Conservation (phyloP, 2,797 vertebrate genomes). For the Phoebastria nigripes region DNA sequence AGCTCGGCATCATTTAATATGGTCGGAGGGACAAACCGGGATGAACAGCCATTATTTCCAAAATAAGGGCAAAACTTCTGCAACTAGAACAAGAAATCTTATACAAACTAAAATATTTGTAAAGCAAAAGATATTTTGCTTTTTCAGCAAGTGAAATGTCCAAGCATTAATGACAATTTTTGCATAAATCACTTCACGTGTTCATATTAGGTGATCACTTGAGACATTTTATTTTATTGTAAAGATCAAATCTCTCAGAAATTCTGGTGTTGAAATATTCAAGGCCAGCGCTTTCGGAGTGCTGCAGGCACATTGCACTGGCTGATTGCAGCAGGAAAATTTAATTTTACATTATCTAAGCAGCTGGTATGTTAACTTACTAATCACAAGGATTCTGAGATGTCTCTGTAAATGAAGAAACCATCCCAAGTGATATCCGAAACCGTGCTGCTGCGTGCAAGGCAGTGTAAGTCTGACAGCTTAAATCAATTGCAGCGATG, state of each 20-base stretch:
- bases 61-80: not conserved
- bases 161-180: not conserved
- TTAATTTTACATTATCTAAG: not conserved
- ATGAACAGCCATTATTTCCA: not conserved
- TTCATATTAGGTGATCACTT: not conserved
- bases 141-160: not conserved
- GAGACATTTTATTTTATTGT: not conserved
- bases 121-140: not conserved
- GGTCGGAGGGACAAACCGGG: not conserved
- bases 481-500: not conserved
- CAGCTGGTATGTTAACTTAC: not conserved
- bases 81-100: not conserved
- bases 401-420: not conserved
- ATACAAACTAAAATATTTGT: not conserved
- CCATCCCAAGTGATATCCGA: not conserved
- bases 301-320: not conserved
- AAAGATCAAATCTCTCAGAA: not conserved
- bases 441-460: not conserved
- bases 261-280: not conserved
- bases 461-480: not conserved
- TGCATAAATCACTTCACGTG: not conserved
- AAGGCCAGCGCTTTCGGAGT: not conserved
- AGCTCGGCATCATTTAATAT: fast-evolving
- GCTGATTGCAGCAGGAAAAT: not conserved
- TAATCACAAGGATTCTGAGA: not conserved